Percentiles rank a stretch among this genome's conserved stretches.
Evolutionary conservation across 2,888 invertebrate species (phyloP).

Genomic region (Diarsia brunnea): DNA sequence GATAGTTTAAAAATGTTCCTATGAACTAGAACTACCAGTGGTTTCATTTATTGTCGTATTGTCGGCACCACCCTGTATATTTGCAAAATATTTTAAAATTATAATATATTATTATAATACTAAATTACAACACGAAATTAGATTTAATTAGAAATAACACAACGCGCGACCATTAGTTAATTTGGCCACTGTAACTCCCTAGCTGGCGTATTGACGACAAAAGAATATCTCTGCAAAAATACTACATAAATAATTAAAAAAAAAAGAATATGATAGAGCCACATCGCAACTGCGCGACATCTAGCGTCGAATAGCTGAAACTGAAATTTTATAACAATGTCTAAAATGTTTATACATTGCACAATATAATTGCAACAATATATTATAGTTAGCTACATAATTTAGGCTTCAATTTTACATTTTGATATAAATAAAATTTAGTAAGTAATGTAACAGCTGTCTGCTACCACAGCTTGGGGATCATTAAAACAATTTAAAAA

Average conservation of each 20-base stretch:
- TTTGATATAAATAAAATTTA: background rate
- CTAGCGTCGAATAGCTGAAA: conserved; percentile 53
- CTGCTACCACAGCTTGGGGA: too few species aligned
- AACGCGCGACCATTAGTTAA: background rate
- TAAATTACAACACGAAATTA: background rate
- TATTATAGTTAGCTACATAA: background rate
- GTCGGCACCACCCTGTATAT: too few species aligned
- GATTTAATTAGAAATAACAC: background rate
- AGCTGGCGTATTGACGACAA: background rate
- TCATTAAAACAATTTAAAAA: background rate
- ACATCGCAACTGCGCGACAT: conserved; percentile 32
- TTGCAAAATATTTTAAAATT: conserved; percentile 3
- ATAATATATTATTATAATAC: too few species aligned
- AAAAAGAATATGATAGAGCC: background rate
- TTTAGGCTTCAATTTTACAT: background rate
- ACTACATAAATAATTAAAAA: background rate
- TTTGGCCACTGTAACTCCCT: background rate
- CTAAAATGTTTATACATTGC: too few species aligned
- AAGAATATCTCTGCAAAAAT: too few species aligned
- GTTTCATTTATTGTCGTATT: too few species aligned
- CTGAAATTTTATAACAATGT: background rate
- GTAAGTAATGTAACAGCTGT: background rate
- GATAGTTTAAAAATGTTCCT: too few species aligned
- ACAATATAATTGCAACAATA: background rate
- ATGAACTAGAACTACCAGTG: too few species aligned